Evolutionary conservation across 2,888 invertebrate genomes (phyloP).

Genomic region (Dryococelus australis): DNA sequence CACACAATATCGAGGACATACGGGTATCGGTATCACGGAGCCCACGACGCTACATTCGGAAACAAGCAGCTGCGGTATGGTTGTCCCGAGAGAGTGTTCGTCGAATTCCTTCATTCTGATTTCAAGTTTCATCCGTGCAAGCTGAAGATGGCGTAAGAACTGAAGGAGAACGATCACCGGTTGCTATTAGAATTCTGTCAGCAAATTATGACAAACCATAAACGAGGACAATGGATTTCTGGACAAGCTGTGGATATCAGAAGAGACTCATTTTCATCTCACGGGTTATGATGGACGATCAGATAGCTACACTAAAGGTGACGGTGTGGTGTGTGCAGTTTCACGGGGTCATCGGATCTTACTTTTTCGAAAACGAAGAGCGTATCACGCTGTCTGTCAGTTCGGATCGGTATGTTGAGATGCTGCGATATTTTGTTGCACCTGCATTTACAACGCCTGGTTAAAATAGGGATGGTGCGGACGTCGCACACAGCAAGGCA

Average conservation of each 20-base stretch:
- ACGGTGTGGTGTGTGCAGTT: no score
- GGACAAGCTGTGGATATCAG: no score
- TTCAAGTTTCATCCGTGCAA: constrained; percentile 33
- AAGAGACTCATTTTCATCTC: no score
- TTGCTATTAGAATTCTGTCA: constrained; percentile 13
- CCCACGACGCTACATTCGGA: neutral
- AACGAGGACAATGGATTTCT: no score
- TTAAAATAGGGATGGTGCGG: neutral
- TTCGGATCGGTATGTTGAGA: neutral
- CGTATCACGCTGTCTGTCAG: neutral
- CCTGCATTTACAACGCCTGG: neutral
- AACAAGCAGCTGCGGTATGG: neutral
- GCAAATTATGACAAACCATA: no score
- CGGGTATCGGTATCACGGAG: neutral
- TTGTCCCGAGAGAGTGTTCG: neutral
- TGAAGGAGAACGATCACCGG: constrained; percentile 32
- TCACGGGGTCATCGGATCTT: no score
- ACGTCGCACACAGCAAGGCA: neutral
- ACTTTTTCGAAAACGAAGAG: no score
- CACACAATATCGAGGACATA: constrained; percentile 13
- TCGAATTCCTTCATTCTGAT: constrained; percentile 17
- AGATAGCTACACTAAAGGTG: no score
- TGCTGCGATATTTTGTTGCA: neutral
- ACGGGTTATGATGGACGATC: no score
- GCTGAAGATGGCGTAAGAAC: constrained; percentile 33